Evolutionary conservation across 2,113 vertebrate genomes (phyloP).

Genomic region (Columba janthina): DNA sequence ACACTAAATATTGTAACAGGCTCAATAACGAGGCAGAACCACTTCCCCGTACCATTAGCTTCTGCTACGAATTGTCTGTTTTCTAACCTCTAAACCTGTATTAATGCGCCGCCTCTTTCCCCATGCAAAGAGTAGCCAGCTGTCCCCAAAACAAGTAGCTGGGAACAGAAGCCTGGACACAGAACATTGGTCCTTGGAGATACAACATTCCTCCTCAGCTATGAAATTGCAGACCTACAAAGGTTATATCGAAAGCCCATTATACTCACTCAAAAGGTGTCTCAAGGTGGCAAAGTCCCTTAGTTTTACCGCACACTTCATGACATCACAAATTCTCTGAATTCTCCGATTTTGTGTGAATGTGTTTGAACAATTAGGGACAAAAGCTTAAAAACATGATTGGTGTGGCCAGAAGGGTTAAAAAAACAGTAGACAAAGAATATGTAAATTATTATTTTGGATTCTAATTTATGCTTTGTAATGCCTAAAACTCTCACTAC

Average conservation of each 20-base stretch:
- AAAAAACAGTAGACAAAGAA: constrained; percentile 17
- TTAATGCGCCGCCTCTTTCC: background rate
- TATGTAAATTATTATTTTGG: constrained; percentile 41
- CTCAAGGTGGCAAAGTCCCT: background rate
- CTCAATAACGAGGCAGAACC: background rate
- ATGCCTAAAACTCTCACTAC: constrained; percentile 30
- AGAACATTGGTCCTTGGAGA: background rate
- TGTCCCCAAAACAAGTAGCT: background rate
- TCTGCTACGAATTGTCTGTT: background rate
- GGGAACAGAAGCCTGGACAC: background rate
- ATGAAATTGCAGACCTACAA: background rate
- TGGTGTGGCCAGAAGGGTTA: constrained; percentile 26
- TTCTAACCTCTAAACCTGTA: background rate
- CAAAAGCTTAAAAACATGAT: background rate
- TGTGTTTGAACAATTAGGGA: background rate
- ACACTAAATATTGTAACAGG: background rate
- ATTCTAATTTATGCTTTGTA: constrained; percentile 50
- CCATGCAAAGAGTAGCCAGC: background rate
- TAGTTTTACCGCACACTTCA: background rate
- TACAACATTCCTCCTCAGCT: background rate
- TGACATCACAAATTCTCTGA: background rate
- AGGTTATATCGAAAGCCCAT: background rate
- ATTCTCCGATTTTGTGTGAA: background rate
- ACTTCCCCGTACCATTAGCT: background rate
- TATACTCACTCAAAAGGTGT: constrained; percentile 10